Evolutionary conservation across 2,888 invertebrate genomes (phyloP), one percentile per base, ranked within the genome.

Genomic region (Microctonus aethiopoides): DNA sequence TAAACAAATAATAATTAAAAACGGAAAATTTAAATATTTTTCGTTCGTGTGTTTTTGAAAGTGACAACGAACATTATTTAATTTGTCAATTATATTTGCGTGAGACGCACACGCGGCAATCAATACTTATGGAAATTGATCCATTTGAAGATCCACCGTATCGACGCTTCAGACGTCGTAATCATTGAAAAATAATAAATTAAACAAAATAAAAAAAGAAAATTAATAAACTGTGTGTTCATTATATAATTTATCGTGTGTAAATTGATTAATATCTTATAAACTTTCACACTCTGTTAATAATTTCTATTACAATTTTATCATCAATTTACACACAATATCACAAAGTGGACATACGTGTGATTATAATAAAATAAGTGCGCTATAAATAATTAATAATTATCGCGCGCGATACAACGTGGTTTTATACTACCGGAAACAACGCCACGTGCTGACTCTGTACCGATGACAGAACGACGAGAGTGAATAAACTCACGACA

Each of bases 91-190:
- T 68, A 56, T 34, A 62, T 39, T 26, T 41, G n/a, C 63, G 63
- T 67, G 63, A 63, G 52, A 70, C 59, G 69, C 46, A 46, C 46
- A 46, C 70, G 63, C 72, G 54, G 67, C n/a, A 71, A 73, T 68
- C 66, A 61, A 69, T 71, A 81, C 79, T 79, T 81, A 83, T 83
- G 82, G 84, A 84, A 80, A 83, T 81, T 78, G 82, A 83, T 76
- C 84, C 84, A 75, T 81, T 80, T 79, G 84, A 83, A 76, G 83
- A 84, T 81, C 84, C 84, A 75, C 83, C 84, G 20, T 81, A 81
- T 74, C 74, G 81, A 71, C 82, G 83, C 70, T 81, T 78, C 67
- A 79, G 83, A 76, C 81, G 84, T 71, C 83, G 84, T 73, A 67
- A 73, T 63, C 72, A 73, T 65, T 72, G 24, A 46, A 7, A 9